phyloP scores from a whole-genome alignment of 2,113 vertebrate species.

The Isurus oxyrinchus region DNA sequence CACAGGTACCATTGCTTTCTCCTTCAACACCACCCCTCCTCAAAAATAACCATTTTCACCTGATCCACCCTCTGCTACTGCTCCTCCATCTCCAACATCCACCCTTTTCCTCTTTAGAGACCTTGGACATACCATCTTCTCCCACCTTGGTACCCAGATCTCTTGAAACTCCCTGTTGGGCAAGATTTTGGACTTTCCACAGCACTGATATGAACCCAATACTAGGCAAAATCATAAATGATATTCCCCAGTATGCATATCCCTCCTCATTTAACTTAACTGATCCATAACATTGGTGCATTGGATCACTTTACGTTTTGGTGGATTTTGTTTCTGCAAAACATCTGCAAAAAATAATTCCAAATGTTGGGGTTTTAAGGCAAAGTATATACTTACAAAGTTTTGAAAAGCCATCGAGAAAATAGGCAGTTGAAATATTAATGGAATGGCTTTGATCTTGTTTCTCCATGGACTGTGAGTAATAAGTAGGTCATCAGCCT shows the following conservation, averaged over 20 bases:
- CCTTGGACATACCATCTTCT: too few species aligned
- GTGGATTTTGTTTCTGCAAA: background rate
- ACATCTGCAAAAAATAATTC: too few species aligned
- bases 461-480: background rate
- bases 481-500: background rate
- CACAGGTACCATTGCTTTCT: too few species aligned
- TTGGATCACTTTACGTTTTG: background rate
- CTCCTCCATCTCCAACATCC: too few species aligned
- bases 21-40: too few species aligned
- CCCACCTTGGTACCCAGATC: too few species aligned
- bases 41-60: too few species aligned
- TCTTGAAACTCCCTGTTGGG: too few species aligned
- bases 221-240: background rate
- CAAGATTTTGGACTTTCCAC: too few species aligned
- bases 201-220: background rate
- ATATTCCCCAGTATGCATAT: background rate
- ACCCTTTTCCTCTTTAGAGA: too few species aligned
- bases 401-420: background rate
- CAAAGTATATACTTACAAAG: background rate
- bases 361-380: background rate
- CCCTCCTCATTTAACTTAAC: background rate
- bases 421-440: background rate
- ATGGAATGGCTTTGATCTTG: background rate
- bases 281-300: background rate
- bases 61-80: too few species aligned